A percentile compares a stretch with the other conserved stretches of the same genome.
These are phyloP conservation scores for Cranoglanis bouderius DNA, from an alignment of 2,113 vertebrate genomes.

Conservation along the genomic window DNA sequence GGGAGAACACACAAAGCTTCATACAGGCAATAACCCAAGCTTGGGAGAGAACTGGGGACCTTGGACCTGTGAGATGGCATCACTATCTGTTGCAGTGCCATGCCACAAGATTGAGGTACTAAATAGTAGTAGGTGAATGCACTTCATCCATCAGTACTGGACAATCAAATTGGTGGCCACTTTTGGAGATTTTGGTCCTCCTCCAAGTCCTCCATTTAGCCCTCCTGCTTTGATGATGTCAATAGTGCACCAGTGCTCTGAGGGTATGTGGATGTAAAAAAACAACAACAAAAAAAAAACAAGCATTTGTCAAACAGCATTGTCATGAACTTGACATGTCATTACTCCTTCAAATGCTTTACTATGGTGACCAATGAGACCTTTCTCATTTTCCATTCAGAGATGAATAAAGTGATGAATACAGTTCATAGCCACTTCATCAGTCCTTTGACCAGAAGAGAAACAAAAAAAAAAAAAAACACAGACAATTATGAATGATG, in stretches of 20 bases:
- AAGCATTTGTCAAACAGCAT: background rate
- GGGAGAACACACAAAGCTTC: background rate
- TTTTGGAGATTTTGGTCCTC: background rate
- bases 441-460: conserved; percentile 8
- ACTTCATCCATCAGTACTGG: background rate
- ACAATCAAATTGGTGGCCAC: background rate
- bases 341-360: background rate
- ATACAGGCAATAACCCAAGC: background rate
- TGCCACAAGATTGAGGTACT: background rate
- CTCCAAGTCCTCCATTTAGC: background rate
- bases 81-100: background rate
- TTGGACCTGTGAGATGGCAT: background rate
- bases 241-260: background rate
- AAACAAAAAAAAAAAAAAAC: conserved; percentile 5
- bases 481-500: conserved; percentile 16
- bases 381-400: conserved; percentile 8
- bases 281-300: background rate
- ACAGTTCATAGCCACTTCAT: background rate
- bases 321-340: background rate
- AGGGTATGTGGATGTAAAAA: background rate
- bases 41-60: background rate
- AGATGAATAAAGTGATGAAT: conserved; percentile 17
- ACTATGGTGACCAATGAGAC: background rate
- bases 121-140: background rate
- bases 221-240: background rate